phyloP scores from a whole-genome alignment of 2,888 invertebrate genomes.

The Zele albiditarsus region DNA sequence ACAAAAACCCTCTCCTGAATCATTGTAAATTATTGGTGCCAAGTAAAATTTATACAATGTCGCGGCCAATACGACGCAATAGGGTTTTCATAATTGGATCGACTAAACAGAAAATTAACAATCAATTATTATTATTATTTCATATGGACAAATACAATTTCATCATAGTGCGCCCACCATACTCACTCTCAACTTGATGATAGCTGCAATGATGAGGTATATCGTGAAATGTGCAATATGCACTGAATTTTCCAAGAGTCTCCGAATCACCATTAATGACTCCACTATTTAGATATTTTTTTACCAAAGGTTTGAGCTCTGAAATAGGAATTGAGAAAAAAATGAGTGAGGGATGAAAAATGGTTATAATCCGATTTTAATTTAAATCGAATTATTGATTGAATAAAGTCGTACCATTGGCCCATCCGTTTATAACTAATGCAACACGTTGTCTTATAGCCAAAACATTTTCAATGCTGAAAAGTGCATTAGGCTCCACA shows the following conservation, averaged over 20 bases:
- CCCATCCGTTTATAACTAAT: constrained; percentile 76
- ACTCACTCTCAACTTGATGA: constrained; percentile 59
- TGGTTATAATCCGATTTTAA: constrained; percentile 19
- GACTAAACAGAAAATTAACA: constrained; percentile 51
- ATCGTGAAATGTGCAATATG: constrained; percentile 77
- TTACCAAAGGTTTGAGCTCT: constrained; percentile 73
- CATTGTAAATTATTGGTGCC: neutral
- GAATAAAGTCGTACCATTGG: constrained; percentile 67
- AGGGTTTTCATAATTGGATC: constrained; percentile 54
- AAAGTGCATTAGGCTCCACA: constrained; percentile 72
- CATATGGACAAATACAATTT: constrained; percentile 13
- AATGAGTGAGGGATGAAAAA: too few relatives aligned
- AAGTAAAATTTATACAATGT: constrained; percentile 61
- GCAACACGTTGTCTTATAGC: constrained; percentile 78
- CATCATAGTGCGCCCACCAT: neutral
- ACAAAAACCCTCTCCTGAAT: neutral
- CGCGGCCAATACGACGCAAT: constrained; percentile 51
- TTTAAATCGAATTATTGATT: constrained; percentile 1
- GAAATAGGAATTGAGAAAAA: constrained; percentile 42
- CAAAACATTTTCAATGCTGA: constrained; percentile 78
- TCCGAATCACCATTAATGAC: constrained; percentile 70
- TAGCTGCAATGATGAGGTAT: constrained; percentile 74
- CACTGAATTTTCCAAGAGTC: constrained; percentile 73
- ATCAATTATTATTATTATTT: neutral
- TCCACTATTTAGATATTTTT: constrained; percentile 74